phyloP scores from a whole-genome alignment of 2,888 invertebrate genomes.

The Steinernema hermaphroditum region DNA sequence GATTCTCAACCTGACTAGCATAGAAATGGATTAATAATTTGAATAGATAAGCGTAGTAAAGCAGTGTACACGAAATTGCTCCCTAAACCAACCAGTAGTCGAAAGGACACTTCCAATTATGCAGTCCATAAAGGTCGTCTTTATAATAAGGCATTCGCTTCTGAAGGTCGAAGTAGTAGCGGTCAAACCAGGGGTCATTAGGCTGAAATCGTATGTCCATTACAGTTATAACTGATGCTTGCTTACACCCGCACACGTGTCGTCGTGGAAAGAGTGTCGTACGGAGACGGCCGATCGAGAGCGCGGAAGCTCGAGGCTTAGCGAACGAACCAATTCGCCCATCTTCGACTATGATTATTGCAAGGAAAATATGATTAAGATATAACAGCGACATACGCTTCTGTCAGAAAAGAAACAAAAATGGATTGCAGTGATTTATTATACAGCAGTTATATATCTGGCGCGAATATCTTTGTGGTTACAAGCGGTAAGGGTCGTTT shows the following conservation, averaged over 20 bases:
- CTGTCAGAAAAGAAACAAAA: neutral
- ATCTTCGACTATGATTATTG: neutral
- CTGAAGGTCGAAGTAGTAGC: conserved; percentile 14
- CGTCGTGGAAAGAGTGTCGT: conserved; percentile 25
- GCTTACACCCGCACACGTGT: conserved; percentile 16
- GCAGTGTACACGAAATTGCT: too few relatives aligned
- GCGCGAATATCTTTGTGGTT: neutral
- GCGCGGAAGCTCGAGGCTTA: conserved; percentile 25
- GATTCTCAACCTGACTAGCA: too few relatives aligned
- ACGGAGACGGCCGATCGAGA: conserved; percentile 25
- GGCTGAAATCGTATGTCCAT: neutral
- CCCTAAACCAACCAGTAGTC: conserved; percentile 27
- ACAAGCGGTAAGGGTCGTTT: neutral
- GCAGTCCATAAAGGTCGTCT: conserved; percentile 10
- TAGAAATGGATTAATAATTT: too few relatives aligned
- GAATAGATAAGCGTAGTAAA: too few relatives aligned
- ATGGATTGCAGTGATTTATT: conserved; percentile 21
- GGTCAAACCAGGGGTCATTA: conserved; percentile 22
- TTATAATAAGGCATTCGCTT: conserved; percentile 25
- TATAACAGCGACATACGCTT: conserved; percentile 14
- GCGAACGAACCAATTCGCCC: conserved; percentile 23
- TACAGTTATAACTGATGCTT: neutral
- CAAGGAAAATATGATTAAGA: neutral
- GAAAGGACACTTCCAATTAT: conserved; percentile 2
- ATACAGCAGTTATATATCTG: neutral